A percentile compares a stretch with the other conserved stretches of the same genome.
Conservation (phyloP, 2,113 vertebrate species). For the Anguilla japonica region DNA sequence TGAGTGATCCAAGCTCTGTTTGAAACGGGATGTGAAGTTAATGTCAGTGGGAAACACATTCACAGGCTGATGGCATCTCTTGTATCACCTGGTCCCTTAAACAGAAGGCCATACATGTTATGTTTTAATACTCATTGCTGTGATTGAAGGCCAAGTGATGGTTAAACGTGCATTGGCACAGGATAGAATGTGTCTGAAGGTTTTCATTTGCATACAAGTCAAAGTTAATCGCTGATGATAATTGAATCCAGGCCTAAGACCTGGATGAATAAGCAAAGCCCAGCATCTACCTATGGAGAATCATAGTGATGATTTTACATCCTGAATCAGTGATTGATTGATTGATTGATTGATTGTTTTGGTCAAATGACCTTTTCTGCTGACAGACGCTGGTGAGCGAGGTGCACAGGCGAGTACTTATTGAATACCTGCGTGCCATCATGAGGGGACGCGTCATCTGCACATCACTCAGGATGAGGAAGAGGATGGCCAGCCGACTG, state of each 20-base stretch:
- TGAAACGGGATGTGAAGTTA: neutral
- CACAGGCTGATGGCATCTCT: too few relatives aligned
- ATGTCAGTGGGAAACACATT: too few relatives aligned
- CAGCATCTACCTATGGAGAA: too few relatives aligned
- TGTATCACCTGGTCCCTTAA: neutral
- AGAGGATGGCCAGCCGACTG: constrained; percentile 76
- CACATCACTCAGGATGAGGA: constrained; percentile 78
- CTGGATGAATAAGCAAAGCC: neutral
- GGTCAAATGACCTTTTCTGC: neutral
- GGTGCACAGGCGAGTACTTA: constrained; percentile 79
- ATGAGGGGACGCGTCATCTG: constrained; percentile 81
- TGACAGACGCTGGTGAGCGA: constrained; percentile 76
- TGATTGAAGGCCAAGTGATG: neutral
- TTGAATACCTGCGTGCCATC: constrained; percentile 80
- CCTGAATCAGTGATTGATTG: neutral
- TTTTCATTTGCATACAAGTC: too few relatives aligned
- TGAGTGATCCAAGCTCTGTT: neutral
- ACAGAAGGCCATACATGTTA: neutral
- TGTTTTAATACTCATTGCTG: neutral
- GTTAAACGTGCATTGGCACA: neutral
- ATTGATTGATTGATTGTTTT: neutral
- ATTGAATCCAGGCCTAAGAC: neutral
- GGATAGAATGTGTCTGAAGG: too few relatives aligned
- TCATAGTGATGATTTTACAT: too few relatives aligned
- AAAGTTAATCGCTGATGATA: too few relatives aligned